Evolutionary conservation across 2,797 vertebrate species (phyloP), one percentile per base, ranked within the genome.

Genomic region (Hozukius guyotensis): DNA sequence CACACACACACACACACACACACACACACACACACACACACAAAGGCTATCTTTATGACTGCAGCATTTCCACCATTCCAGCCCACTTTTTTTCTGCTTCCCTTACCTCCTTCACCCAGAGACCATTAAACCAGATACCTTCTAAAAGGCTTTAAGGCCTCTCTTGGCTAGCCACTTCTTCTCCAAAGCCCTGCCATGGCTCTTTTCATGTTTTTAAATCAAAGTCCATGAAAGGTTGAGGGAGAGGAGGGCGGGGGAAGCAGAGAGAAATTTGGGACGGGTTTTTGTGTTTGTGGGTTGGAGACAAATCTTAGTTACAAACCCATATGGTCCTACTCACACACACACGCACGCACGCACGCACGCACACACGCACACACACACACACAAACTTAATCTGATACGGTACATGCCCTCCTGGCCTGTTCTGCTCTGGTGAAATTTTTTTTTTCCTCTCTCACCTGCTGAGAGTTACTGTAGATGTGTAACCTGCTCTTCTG

Each of bases 191-290:
- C 83, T 85, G 84, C 87, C 86, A 81, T 67, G 82, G 82, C 88
- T 88, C 84, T 92, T 90, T 91, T 92, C 80, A 88, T 91, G 83
- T 93, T 94, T 92, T 93, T 89, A 90, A 92, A 92, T 89, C 91
- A 88, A 93, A 91, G 87, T 85, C 84, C 88, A 87, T 86, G 83
- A 86, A 89, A 89, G 84, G 85, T 85, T 80, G 77, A 75, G 52
- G 59, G 62, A 57, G 14, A 55, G 67, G 73, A 62, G 63, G 67
- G 75, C 36, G 65, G 38, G 27, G 38, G 52, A 36, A 24, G 71
- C 62, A 79, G 63, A 72, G 63, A 75, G 63, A 89, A 90, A 80
- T 77, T 86, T 85, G 83, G 84, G 83, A 85, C n/a, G 5, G 29
- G 16, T 79, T 90, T 90, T 82, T 86, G 86, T 89, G 78, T 88